phyloP scores from a whole-genome alignment of 2,888 invertebrate genomes.

The Drosophila seclusa region DNA sequence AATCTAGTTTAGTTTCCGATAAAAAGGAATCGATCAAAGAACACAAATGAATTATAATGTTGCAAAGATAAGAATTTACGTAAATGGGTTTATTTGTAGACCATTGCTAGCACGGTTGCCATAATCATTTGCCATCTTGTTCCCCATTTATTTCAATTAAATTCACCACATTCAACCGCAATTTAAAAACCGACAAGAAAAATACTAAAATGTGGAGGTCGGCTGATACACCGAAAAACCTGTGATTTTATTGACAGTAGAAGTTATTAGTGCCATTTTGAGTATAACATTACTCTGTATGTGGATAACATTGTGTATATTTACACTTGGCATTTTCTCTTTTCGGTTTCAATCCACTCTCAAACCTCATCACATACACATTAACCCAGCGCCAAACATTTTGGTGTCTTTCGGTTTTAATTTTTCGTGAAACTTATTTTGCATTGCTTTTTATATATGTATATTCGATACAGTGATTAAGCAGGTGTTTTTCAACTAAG shows the following conservation, averaged over 20 bases:
- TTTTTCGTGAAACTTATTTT: constrained; percentile 32
- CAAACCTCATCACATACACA: constrained; percentile 50
- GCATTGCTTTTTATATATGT: constrained; percentile 11
- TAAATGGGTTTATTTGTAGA: not conserved
- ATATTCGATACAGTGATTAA: constrained; percentile 3
- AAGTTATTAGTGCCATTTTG: constrained; percentile 20
- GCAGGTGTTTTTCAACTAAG: constrained; percentile 13
- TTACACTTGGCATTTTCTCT: constrained; percentile 31
- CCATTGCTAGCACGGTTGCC: not conserved
- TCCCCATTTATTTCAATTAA: not conserved
- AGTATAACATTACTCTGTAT: constrained; percentile 14
- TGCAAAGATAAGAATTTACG: not conserved
- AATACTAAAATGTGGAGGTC: constrained; percentile 16
- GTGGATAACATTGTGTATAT: constrained; percentile 37
- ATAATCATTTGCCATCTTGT: not conserved
- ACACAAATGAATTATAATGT: not conserved
- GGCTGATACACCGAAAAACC: not conserved
- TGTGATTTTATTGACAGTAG: not conserved
- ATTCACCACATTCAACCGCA: not conserved
- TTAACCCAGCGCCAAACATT: constrained; percentile 24
- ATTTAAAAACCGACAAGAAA: not conserved
- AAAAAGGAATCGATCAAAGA: not conserved
- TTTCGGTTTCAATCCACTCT: constrained; percentile 45
- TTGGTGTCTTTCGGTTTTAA: constrained; percentile 38
- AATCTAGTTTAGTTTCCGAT: not conserved